Base-by-base conservation (phyloP, 2,888 invertebrate genomes). In the Hylaea fasciaria region DNA sequence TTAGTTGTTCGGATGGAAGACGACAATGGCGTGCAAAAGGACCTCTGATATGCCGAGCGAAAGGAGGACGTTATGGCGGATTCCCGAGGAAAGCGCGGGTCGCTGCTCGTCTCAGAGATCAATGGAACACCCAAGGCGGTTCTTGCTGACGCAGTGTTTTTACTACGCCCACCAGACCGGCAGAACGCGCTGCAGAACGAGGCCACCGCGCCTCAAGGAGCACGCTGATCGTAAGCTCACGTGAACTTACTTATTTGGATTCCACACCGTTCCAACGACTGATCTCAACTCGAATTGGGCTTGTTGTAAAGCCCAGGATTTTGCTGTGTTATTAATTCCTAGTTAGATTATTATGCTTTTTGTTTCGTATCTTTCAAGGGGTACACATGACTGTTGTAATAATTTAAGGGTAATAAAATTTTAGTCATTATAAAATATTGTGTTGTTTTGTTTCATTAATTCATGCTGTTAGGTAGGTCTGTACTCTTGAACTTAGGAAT, bases 321-420 rank as follows among this genome's bases (percentile, higher is more conserved):
- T 62, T 83, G 80, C 91, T 91, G 91, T 91, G 91, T 90, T 91
- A 91, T 82, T 90, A 90, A 82, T 86, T 85, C 77, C 83, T 90
- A 89, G 85, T 82, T 86, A 85, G 78, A 83, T 82, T 85, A 85
- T 87, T 86, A 88, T 87, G 76, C 67, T 75, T 62, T 83, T 83
- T 78, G 79, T 76, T 83, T 77, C 82, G 85, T 84, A 77, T 82
- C 54, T 79, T 78, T 74, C 55, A 72, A 65, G 74, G 72, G 86
- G 78, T 85, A 76, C 84, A 73, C 71, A 74, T 74, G 87, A 91
- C 86, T 90, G 88, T 91, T 89, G 91, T 89, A 83, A 60, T 74
- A 66, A 74, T 84, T 86, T 87, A 88, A 87, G 85, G 74, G 76
- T 75, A 86, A 85, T 85, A 85, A 87, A 88, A 76, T 72, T 75